These are phyloP conservation scores for Bagarius yarrelli DNA, from an alignment of 2,113 vertebrate genomes.

Conservation along the genomic window DNA sequence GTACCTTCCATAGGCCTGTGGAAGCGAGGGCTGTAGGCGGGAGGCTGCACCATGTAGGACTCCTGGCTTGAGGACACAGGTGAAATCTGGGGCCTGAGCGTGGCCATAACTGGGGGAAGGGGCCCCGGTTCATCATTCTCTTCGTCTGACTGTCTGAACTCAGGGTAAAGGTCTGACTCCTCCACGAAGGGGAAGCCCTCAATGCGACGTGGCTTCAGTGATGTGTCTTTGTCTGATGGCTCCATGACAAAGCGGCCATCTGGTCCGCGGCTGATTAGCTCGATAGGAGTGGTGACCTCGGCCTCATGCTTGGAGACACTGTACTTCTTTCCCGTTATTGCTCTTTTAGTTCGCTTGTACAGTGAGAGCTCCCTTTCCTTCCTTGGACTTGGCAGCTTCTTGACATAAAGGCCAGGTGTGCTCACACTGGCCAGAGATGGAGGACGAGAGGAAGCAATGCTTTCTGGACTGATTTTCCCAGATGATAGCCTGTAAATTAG, in stretches of 20 bases:
- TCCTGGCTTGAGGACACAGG: slow-evolving; percentile 97
- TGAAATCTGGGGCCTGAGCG: slow-evolving; percentile 91
- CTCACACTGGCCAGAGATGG: slow-evolving; percentile 89
- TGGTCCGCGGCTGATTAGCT: slow-evolving; percentile 94
- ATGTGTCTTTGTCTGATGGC: slow-evolving; percentile 72
- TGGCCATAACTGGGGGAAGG: slow-evolving; percentile 85
- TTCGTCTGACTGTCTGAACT: slow-evolving; percentile 97
- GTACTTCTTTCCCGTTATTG: slow-evolving; percentile 97
- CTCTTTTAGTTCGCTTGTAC: slow-evolving; percentile 98
- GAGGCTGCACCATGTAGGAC: slow-evolving; percentile 90
- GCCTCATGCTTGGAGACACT: slow-evolving; percentile 96
- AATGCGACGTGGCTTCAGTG: slow-evolving; percentile 83
- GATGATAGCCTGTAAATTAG: slow-evolving; percentile 84
- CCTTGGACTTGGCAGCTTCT: slow-evolving; percentile 87
- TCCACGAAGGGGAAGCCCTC: slow-evolving; percentile 97
- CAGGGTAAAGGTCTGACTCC: slow-evolving; percentile 97
- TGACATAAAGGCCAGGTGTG: slow-evolving; percentile 84
- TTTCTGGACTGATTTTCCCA: slow-evolving; percentile 98
- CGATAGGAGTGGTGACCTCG: slow-evolving; percentile 91
- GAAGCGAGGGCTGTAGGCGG: slow-evolving; percentile 95
- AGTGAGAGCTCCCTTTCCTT: slow-evolving; percentile 92
- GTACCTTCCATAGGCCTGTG: slow-evolving; percentile 89
- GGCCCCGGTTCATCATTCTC: slow-evolving; percentile 92
- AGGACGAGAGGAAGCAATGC: slow-evolving; percentile 87
- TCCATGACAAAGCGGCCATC: slow-evolving; percentile 96